phyloP scores from a whole-genome alignment of 2,113 vertebrate genomes.

The Piprites chloris region DNA sequence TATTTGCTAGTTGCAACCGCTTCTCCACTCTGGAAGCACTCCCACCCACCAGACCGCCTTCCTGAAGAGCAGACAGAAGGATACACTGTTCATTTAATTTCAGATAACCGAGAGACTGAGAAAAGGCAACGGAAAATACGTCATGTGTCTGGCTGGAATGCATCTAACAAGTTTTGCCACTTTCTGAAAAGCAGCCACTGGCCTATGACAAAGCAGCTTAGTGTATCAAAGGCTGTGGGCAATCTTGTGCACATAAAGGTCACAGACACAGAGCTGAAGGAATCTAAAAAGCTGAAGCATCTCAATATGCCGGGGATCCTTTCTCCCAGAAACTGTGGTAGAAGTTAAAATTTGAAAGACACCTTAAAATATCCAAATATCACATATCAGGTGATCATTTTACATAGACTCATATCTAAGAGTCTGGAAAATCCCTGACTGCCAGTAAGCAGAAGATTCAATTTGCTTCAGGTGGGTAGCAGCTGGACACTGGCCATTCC shows the following conservation, averaged over 20 bases:
- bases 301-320: neutral
- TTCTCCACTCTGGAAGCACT: neutral
- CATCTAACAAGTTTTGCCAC: neutral
- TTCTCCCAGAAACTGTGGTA: neutral
- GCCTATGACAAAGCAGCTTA: neutral
- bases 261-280: neutral
- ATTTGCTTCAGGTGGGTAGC: neutral
- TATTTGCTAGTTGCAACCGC: neutral
- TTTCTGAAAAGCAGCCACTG: neutral
- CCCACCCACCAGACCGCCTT: neutral
- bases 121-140: neutral
- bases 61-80: conserved; percentile 10
- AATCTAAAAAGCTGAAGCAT: neutral
- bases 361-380: neutral
- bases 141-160: neutral
- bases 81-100: neutral
- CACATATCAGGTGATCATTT: neutral
- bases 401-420: neutral
- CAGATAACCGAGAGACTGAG: neutral
- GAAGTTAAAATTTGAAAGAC: neutral
- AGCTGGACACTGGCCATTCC: neutral
- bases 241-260: neutral
- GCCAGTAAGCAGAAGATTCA: neutral
- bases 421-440: neutral
- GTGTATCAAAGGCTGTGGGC: neutral